Conservation (phyloP, 2,888 invertebrate genomes). For the Parnassius orleans region DNA sequence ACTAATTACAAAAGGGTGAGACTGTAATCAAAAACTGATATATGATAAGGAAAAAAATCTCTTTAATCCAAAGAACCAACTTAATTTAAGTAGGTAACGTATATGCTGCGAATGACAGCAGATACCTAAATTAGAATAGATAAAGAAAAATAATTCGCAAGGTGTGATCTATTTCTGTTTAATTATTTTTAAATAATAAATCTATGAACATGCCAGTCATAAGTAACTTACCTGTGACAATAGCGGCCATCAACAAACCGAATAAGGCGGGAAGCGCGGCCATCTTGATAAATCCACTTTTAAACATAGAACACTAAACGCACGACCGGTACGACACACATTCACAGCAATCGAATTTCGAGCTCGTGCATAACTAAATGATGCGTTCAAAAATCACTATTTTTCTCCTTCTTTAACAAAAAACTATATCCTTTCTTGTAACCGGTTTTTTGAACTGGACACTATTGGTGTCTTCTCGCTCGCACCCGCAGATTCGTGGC, state of each 20-base stretch:
- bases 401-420: constrained; percentile 41
- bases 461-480: constrained; percentile 42
- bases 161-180: no score
- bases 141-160: no score
- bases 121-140: no score
- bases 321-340: constrained; percentile 35
- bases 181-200: no score
- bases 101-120: no score
- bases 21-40: no score
- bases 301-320: constrained; percentile 44
- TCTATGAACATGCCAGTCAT: no score
- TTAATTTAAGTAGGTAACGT: no score
- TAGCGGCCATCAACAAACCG: constrained; percentile 58
- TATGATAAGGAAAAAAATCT: no score
- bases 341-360: constrained; percentile 51
- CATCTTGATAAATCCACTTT: constrained; percentile 57
- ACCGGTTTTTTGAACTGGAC: constrained; percentile 58
- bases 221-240: constrained; percentile 61
- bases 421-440: constrained; percentile 41
- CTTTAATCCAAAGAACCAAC: no score
- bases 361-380: constrained; percentile 66
- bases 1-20: no score
- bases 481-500: constrained; percentile 38
- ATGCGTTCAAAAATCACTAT: constrained; percentile 51
- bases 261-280: constrained; percentile 70